phyloP scores from a whole-genome alignment of 35 echinoderm and acorn worm genomes.

The Strongylocentrotus purpuratus region DNA sequence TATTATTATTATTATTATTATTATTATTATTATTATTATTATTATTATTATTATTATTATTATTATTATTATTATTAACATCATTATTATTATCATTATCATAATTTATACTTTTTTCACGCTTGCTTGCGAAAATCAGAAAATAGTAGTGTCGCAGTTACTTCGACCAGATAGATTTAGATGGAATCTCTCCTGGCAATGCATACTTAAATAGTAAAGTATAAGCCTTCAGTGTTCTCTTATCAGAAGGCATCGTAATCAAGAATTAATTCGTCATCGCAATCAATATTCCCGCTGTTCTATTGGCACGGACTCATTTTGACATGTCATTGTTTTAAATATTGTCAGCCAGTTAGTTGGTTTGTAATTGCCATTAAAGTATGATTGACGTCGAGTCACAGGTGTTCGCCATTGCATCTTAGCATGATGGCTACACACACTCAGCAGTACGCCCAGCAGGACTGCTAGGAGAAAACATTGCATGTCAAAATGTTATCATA shows the following conservation, averaged over 20 bases:
- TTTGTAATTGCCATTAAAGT: not conserved
- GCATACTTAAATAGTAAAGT: no score
- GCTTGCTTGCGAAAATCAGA: no score
- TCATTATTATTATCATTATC: no score
- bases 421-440: not conserved
- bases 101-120: no score
- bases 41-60: no score
- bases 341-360: not conserved
- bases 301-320: not conserved
- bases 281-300: not conserved
- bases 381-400: conserved; percentile 8
- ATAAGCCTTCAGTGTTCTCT: no score
- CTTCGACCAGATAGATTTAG: no score
- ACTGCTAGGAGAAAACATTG: not conserved
- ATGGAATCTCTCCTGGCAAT: no score
- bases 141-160: no score
- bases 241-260: not conserved
- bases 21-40: no score
- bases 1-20: no score
- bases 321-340: not conserved
- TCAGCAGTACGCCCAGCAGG: not conserved
- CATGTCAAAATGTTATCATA: conserved; percentile 4
- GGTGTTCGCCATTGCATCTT: not conserved
- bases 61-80: no score
- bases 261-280: not conserved